Base-by-base conservation (phyloP, 2,797 vertebrate genomes). In the Clangula hyemalis region DNA sequence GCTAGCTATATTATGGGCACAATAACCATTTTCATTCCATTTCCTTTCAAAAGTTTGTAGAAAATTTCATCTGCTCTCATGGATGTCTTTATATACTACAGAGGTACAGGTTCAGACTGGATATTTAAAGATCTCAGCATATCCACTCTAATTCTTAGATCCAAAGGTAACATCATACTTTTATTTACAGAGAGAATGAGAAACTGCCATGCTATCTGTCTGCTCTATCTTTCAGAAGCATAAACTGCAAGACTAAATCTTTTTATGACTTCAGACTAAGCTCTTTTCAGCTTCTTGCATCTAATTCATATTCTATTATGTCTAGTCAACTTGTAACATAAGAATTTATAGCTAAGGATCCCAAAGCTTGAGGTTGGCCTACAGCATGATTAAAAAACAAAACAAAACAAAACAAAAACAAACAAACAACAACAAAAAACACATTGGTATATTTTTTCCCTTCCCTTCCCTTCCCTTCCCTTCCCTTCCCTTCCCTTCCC, bases 171-270 rank as follows among this genome's bases (percentile, higher is more conserved):
- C 4, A n/a, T 30, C 32, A 45, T 32, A 18, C 30, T 90, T 85
- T 47, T 74, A 57, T 82, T 28, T 66, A 54, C 12, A 93, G 74
- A 36, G 5, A 73, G 72, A 9, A 79, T 72, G 56, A 56, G 45
- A 77, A 84, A 84, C 24, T 70, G 41, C 28, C 75, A 64, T 43
- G 65, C 10, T 87, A 62, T 88, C 70, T 58, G 36, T 3, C 39
- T 88, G 15, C n/a, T 95, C 85, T 72, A 57, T 89, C 54, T 90
- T 93, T 77, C 47, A 80, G 73, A 93, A 92, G 24, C 20, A 68
- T 73, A 96, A 93, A 81, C 81, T 73, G 5, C 19, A 69, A 66
- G 56, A 71, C 65, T 92, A 66, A 90, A 73, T 72, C 14, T 89
- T 39, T 86, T 83, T 87, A 54, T 51, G 61, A 4, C 32, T 94